Evolutionary conservation across 2,797 vertebrate genomes (phyloP).

Genomic region (Capromys pilorides): DNA sequence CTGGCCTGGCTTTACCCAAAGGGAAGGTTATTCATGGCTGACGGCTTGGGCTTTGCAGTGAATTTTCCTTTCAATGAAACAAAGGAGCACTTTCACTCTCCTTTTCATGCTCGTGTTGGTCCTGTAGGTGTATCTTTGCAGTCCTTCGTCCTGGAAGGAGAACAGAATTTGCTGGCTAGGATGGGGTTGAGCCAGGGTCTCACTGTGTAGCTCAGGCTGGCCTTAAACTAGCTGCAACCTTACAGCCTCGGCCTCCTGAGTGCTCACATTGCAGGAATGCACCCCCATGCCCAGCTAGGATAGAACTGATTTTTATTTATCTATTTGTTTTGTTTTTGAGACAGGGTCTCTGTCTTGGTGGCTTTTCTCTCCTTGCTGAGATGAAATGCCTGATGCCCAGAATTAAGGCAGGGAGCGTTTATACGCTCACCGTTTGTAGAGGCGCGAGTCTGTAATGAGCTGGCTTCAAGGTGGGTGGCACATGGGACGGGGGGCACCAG

Average conservation of each 20-base stretch:
- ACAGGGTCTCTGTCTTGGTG: neutral
- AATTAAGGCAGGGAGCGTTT: too few species aligned
- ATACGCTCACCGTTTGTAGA: too few species aligned
- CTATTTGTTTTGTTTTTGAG: neutral
- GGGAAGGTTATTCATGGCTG: neutral
- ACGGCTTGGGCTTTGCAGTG: slow-evolving; percentile 23
- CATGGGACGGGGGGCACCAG: too few species aligned
- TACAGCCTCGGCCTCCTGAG: neutral
- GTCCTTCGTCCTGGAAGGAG: neutral
- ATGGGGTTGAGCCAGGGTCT: neutral
- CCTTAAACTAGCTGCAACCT: neutral
- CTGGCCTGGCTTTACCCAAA: slow-evolving; percentile 50
- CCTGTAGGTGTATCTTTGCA: neutral
- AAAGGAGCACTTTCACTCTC: neutral
- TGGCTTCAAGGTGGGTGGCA: too few species aligned
- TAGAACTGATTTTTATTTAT: neutral
- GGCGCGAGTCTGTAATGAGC: too few species aligned
- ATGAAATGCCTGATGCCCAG: too few species aligned
- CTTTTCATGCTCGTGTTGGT: neutral
- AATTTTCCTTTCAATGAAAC: slow-evolving; percentile 5
- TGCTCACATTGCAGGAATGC: neutral
- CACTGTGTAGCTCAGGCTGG: neutral
- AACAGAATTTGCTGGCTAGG: neutral
- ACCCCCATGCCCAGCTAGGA: neutral
- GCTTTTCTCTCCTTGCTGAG: too few species aligned